phyloP scores from a whole-genome alignment of 2,797 vertebrate species.

The Picus viridis region DNA sequence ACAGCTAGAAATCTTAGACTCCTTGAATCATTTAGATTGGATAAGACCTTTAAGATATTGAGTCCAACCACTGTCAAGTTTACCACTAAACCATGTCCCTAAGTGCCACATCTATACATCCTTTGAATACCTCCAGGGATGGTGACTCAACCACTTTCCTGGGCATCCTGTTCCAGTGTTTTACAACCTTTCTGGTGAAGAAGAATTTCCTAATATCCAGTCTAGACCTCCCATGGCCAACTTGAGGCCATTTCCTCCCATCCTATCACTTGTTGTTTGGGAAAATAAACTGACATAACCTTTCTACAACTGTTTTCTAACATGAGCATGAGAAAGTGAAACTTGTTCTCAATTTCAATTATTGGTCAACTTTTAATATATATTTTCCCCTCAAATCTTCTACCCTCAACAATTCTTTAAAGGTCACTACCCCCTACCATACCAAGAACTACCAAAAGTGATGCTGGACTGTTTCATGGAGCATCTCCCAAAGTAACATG shows the following conservation, averaged over 20 bases:
- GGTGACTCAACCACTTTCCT: not conserved
- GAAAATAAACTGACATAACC: not conserved
- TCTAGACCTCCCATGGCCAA: not conserved
- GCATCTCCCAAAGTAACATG: not conserved
- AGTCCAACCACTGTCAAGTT: not conserved
- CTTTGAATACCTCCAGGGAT: not conserved
- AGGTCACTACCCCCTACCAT: not conserved
- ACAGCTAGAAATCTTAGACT: not conserved
- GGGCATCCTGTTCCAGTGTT: not conserved
- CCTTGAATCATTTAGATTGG: not conserved
- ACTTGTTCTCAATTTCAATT: fast-evolving
- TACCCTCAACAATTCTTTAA: not conserved
- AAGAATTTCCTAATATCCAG: not conserved
- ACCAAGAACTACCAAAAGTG: not conserved
- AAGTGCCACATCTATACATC: not conserved
- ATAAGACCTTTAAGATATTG: not conserved
- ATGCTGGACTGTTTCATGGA: not conserved
- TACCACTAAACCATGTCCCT: not conserved
- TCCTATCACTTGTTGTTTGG: not conserved
- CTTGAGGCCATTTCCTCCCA: not conserved
- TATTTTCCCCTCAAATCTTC: fast-evolving
- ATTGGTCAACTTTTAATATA: not conserved
- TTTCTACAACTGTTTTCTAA: not conserved
- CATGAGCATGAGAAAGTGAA: not conserved
- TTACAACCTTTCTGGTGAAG: not conserved